Evolutionary conservation across 2,113 vertebrate genomes (phyloP), one percentile per base, ranked within the genome.

Genomic region (Laterallus jamaicensis): DNA sequence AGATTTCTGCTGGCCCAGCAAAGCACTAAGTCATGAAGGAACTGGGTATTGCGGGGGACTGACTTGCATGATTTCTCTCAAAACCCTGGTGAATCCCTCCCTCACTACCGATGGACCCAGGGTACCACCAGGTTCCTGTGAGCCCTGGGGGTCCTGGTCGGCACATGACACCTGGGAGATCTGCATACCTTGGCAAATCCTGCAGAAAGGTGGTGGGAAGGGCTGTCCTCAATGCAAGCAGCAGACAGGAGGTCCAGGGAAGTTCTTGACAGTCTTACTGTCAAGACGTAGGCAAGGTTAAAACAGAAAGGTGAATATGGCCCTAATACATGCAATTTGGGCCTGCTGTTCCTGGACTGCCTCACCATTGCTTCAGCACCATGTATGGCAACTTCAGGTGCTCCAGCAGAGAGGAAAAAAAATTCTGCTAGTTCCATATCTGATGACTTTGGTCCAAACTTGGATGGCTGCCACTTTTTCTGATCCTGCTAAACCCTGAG

Each of bases 401-500:
- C 29, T 76, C 26, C 50, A 88, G 42, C 39, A 92, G 13, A 40
- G 35, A 4, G 25, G 56, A 82, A 85, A 74, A 25, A 73, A 80
- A 87, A n/a, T 96, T 96, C 94, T 90, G 76, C 35, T 84, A 88
- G 50, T 86, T 54, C 77, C 55, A 76, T 81, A 69, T 79, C 42
- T 89, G 76, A 76, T 76, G n/a, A 63, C 20, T 74, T 83, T 3
- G 3, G 54, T 81, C 66, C 80, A 75, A 50, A 42, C 19, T 79
- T 73, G 88, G 92, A 79, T 4, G 20, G 54, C 54, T 77, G 74
- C 44, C 86, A 95, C 54, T 85, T 83, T 22, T 93, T 92, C 92
- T 85, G 85, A 93, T 96, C 89, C 73, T 95, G 85, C 91, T 95
- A 96, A 97, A 94, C 76, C 69, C 54, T 92, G 92, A 74, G 19